Percentiles rank a stretch among this genome's conserved stretches.
These are phyloP conservation scores for Clistopyga incitator DNA, from an alignment of 2,888 invertebrate genomes.

Conservation along the genomic window DNA sequence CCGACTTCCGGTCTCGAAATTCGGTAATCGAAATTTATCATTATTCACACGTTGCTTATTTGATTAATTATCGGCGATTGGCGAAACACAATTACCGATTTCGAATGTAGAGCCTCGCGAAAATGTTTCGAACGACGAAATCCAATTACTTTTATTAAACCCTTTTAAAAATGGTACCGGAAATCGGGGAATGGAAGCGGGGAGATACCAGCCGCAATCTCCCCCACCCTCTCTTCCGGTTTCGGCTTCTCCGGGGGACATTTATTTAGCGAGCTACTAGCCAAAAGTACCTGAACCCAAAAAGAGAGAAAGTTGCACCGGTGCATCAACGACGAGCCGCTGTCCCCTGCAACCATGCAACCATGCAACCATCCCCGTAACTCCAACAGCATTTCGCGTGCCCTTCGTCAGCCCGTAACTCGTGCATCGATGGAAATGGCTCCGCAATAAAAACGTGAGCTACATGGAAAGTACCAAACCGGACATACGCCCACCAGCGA, in stretches of 20 bases:
- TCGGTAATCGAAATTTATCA: not conserved
- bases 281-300: not conserved
- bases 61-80: constrained; percentile 53
- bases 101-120: constrained; percentile 8
- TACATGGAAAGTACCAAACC: constrained; percentile 52
- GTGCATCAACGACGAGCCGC: constrained; percentile 19
- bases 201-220: not conserved
- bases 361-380: constrained; percentile 1
- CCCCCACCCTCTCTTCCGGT: constrained; percentile 27
- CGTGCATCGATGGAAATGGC: constrained; percentile 53
- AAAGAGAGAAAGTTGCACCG: constrained; percentile 11
- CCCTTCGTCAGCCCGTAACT: constrained; percentile 55
- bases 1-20: not conserved
- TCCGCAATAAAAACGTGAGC: constrained; percentile 63
- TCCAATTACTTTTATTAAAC: constrained; percentile 70
- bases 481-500: constrained; percentile 51
- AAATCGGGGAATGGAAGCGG: constrained; percentile 21
- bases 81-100: constrained; percentile 35
- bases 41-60: not conserved
- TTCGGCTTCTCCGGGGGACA: constrained; percentile 49
- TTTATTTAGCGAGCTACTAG: constrained; percentile 64
- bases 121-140: constrained; percentile 65
- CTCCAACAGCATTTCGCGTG: constrained; percentile 53
- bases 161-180: constrained; percentile 60
- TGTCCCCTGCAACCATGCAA: constrained; percentile 40